Evolutionary conservation across 1,140 invertebrate genomes (phyloP), one percentile per base, ranked within the genome.

Genomic region (Drosophila busckii): DNA sequence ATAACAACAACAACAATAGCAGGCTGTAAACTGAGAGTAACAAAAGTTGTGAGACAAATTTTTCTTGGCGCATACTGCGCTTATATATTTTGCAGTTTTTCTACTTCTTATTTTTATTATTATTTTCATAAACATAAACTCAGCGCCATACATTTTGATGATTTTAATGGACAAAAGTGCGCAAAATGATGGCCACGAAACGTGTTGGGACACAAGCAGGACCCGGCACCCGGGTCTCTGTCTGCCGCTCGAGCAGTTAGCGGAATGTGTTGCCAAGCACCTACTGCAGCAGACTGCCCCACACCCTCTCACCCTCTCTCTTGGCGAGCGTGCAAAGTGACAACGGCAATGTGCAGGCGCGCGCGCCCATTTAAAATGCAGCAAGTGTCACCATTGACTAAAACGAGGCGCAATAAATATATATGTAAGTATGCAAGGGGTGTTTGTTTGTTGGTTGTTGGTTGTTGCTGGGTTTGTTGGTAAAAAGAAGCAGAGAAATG

Each of bases 341-440:
- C 58, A 63, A 41, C 66, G 40, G 29, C 66, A 52, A 70, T 71
- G 67, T 62, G 58, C 41, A 62, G 62, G 55, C 63, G 41, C 38
- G 41, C 38, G 63, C 53, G 71, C 48, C 71, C 71, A 78, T 78
- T 78, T 78, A 78, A 78, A 78, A 78, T 78, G 71, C 71, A 80
- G 73, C 71, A 78, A 78, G 71, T 78, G 71, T 78, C 73, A 80
- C 71, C 71, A 78, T 78, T 78, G 71, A 78, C 71, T 78, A 73
- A 78, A 78, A 80, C 71, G 71, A 80, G 71, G 73, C 73, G 71
- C 71, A 78, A 78, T 78, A 78, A 80, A 78, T 80, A 78, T 73
- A 78, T 78, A 70, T 61, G n/a, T n/a, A n/a, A n/a, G n/a, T n/a
- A n/a, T n/a, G n/a, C n/a, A n/a, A n/a, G n/a, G n/a, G n/a, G n/a